Evolutionary conservation across 2,888 invertebrate species (phyloP).

Genomic region (Apamea crenata): DNA sequence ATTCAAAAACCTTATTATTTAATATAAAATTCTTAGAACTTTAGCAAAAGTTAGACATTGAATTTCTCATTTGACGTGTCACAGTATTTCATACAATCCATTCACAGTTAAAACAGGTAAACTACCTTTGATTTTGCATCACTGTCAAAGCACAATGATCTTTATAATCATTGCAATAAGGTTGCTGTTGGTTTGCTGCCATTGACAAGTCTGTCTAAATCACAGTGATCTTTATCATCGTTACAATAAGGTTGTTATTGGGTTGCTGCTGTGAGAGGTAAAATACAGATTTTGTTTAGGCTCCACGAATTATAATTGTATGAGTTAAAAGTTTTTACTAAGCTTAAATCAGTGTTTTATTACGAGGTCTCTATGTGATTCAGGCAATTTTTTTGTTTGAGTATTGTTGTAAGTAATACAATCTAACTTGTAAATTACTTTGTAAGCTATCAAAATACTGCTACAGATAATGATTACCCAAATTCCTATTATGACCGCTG

Average conservation of each 20-base stretch:
- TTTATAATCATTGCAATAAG: too few species aligned
- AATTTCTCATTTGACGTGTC: slow-evolving; percentile 7
- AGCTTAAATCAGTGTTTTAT: not conserved
- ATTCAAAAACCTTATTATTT: slow-evolving; percentile 11
- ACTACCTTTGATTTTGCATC: not conserved
- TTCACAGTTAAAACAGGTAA: not conserved
- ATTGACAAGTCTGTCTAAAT: too few species aligned
- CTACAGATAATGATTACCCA: not conserved
- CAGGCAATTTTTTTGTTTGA: not conserved
- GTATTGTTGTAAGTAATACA: not conserved
- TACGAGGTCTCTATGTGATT: not conserved
- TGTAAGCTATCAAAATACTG: not conserved
- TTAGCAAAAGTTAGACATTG: slow-evolving; percentile 13
- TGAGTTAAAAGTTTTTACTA: slow-evolving; percentile 5
- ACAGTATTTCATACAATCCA: not conserved
- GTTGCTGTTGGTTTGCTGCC: too few species aligned
- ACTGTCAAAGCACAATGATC: not conserved
- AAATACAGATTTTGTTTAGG: not conserved
- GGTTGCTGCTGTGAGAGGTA: too few species aligned
- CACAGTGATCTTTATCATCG: too few species aligned
- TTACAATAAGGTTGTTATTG: too few species aligned
- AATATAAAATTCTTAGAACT: slow-evolving; percentile 6
- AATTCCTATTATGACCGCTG: not conserved
- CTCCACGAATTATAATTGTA: not conserved
- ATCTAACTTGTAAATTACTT: slow-evolving; percentile 12